Percentiles rank a stretch among this genome's conserved stretches.
Conservation (phyloP, 2,113 vertebrate genomes). For the Passer montanus region DNA sequence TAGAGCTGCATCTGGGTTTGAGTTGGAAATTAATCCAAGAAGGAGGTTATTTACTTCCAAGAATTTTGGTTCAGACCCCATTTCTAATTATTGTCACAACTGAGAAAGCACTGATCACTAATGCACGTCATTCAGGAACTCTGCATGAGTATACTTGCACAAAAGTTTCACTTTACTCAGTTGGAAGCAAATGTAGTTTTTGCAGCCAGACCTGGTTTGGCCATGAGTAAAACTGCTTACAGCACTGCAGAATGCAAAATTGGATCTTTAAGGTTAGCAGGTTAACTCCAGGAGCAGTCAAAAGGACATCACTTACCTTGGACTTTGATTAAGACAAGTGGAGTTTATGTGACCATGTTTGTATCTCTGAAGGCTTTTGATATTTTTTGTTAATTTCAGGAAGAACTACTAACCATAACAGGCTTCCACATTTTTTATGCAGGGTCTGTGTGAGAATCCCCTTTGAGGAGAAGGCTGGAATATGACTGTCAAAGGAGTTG, state of each 20-base stretch:
- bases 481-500: neutral
- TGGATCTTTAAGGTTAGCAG: neutral
- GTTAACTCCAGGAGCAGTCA: neutral
- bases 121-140: conserved; percentile 5
- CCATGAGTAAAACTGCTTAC: neutral
- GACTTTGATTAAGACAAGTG: neutral
- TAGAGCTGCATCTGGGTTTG: conserved; percentile 26
- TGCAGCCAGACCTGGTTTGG: conserved; percentile 28
- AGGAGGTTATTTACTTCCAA: conserved; percentile 4
- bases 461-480: neutral
- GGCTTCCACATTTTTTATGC: neutral
- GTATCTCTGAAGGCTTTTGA: neutral
- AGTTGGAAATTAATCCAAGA: conserved; percentile 25
- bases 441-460: neutral
- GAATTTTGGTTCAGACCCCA: neutral
- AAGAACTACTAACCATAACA: neutral
- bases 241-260: neutral
- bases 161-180: conserved; percentile 9
- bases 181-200: conserved; percentile 30
- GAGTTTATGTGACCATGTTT: neutral
- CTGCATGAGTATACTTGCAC: neutral
- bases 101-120: neutral
- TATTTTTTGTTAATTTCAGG: neutral
- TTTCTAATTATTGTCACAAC: conserved; percentile 32
- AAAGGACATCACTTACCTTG: neutral